Percentiles rank a stretch among this genome's conserved stretches.
Conservation (phyloP, 2,888 invertebrate species). For the Xylophagus ater region DNA sequence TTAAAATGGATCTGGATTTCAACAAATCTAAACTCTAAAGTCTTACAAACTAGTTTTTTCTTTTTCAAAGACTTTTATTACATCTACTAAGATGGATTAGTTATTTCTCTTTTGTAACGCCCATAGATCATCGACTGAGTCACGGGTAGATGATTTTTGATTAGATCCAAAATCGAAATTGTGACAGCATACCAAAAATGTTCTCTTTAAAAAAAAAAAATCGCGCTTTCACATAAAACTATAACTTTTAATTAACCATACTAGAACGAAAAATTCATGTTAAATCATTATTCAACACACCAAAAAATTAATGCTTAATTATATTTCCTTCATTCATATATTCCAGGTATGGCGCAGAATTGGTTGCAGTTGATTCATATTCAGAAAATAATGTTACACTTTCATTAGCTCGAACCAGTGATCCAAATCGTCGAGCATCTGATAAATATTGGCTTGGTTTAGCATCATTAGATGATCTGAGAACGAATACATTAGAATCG, state of each 20-base stretch:
- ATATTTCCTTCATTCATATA: conserved; percentile 3
- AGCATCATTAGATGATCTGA: conserved; percentile 79
- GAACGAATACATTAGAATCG: conserved; percentile 90
- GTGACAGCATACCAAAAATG: no score
- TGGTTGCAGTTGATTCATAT: conserved; percentile 84
- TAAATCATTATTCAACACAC: not conserved
- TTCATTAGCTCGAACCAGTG: conserved; percentile 55
- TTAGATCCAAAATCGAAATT: no score
- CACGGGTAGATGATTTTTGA: no score
- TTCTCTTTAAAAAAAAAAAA: not conserved
- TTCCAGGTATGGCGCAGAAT: conserved; percentile 83
- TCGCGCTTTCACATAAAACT: conserved; percentile 9
- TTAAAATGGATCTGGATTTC: no score
- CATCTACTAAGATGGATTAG: no score
- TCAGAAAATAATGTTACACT: conserved; percentile 86
- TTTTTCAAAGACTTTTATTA: no score
- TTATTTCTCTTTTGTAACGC: no score
- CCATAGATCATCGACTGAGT: no score
- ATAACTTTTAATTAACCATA: conserved; percentile 4
- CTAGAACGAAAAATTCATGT: not conserved
- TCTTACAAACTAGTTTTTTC: no score
- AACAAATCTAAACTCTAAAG: no score
- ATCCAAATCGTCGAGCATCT: conserved; percentile 52
- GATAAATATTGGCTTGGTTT: conserved; percentile 84
- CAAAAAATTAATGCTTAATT: not conserved